phyloP scores from a whole-genome alignment of 2,113 vertebrate species.

The Sorex fumeus region DNA sequence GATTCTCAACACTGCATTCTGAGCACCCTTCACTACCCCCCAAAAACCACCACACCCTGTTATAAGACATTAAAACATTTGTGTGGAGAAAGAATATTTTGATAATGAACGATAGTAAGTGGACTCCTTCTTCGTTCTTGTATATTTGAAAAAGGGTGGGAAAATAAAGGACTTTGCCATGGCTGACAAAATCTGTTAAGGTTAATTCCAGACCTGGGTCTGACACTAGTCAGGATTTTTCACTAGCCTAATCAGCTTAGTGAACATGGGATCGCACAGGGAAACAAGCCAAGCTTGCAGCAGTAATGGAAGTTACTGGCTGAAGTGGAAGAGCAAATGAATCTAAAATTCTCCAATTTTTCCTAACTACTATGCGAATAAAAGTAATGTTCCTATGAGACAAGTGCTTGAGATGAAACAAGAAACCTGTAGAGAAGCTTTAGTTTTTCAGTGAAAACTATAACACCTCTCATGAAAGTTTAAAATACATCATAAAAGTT shows the following conservation, averaged over 20 bases:
- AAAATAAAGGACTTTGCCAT: slow-evolving; percentile 49
- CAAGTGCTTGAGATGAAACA: neutral
- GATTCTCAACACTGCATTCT: too few species aligned
- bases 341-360: slow-evolving; percentile 33
- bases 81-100: slow-evolving; percentile 31
- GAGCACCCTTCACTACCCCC: too few species aligned
- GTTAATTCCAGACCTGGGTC: neutral
- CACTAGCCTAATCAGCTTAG: neutral
- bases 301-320: slow-evolving; percentile 42
- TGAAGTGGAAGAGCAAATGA: too few species aligned
- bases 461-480: neutral
- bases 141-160: neutral
- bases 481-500: slow-evolving; percentile 56
- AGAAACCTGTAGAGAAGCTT: slow-evolving; percentile 40
- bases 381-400: neutral
- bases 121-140: neutral
- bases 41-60: neutral
- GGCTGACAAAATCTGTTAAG: neutral
- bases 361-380: slow-evolving; percentile 54
- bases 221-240: neutral
- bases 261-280: slow-evolving; percentile 16
- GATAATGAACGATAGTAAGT: too few species aligned
- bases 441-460: slow-evolving; percentile 57
- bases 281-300: slow-evolving; percentile 40
- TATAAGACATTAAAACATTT: slow-evolving; percentile 45